Evolutionary conservation across 1,140 invertebrate species (phyloP), one percentile per base, ranked within the genome.

Genomic region (Whitmania pigra): DNA sequence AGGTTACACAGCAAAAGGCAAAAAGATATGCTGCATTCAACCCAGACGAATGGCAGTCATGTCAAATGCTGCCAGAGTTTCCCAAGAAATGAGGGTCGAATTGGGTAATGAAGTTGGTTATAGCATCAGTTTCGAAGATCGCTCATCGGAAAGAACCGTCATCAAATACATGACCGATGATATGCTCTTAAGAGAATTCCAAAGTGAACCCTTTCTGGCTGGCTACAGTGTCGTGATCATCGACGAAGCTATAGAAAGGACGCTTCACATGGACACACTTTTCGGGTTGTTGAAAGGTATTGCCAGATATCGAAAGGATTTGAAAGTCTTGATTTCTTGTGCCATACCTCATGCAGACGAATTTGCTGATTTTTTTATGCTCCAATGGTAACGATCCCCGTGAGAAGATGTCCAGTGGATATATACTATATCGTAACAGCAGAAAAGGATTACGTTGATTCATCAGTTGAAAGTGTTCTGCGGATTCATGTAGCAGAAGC

Each of bases 131-230:
- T 90, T 90, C 85, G 89, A 90, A 80, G 89, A 90, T 79, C 89
- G 88, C 78, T 89, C 89, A 6, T 88, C 87, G 25, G 88, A 89
- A 76, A 81, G 87, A 70, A 87, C 87, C 27, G 78, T 87, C 7
- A 88, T 99, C n/a, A 99, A 99, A 83, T 99, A 99, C 78, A 98
- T 99, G 95, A 99, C 97, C 57, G 97, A 99, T 84, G 97, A 97
- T 79, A 99, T 97, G 78, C 81, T 99, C 63, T 89, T 99, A 67
- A 85, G 96, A 79, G 97, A 99, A 84, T 99, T 98, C 83, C 85
- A 99, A 3, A 91, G 91, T 72, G 96, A 99, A 82, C 95, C 95
- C 0, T 94, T 97, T 85, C 84, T 99, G 31, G 88, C 88, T 55
- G 88, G 89, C 2, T 97, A 97, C 75, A 94, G 90, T 85, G 94